Conservation (phyloP, 2,888 invertebrate genomes). For the Germaria angustata region DNA sequence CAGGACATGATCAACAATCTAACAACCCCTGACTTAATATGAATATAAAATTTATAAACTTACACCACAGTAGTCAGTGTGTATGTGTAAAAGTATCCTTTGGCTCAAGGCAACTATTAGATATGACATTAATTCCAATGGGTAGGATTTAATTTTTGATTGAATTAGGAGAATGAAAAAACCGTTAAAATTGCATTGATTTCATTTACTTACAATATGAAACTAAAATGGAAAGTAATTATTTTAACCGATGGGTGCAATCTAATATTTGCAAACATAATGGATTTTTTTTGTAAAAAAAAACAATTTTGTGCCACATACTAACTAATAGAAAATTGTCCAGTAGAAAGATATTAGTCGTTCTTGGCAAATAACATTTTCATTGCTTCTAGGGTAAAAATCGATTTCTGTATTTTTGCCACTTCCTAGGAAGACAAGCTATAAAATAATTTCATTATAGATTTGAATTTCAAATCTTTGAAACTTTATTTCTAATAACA, state of each 20-base stretch:
- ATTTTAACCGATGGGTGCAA: not conserved
- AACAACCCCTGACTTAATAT: constrained; percentile 48
- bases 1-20: constrained; percentile 55
- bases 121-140: constrained; percentile 59
- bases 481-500: too few relatives aligned
- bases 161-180: constrained; percentile 15
- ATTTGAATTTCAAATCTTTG: too few relatives aligned
- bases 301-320: too few relatives aligned
- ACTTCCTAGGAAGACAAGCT: too few relatives aligned
- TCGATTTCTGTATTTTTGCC: too few relatives aligned
- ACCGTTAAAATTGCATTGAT: constrained; percentile 16
- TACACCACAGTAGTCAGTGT: not conserved
- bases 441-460: too few relatives aligned
- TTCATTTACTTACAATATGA: constrained; percentile 13
- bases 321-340: too few relatives aligned
- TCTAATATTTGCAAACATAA: too few relatives aligned
- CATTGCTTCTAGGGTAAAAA: too few relatives aligned
- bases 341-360: too few relatives aligned
- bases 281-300: too few relatives aligned
- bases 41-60: constrained; percentile 14
- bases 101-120: constrained; percentile 34
- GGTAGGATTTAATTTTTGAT: not conserved
- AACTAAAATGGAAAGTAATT: not conserved
- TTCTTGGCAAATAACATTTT: too few relatives aligned
- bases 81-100: constrained; percentile 35